Evolutionary conservation across 2,888 invertebrate species (phyloP), one percentile per base, ranked within the genome.

Genomic region (Chloromyia formosa): DNA sequence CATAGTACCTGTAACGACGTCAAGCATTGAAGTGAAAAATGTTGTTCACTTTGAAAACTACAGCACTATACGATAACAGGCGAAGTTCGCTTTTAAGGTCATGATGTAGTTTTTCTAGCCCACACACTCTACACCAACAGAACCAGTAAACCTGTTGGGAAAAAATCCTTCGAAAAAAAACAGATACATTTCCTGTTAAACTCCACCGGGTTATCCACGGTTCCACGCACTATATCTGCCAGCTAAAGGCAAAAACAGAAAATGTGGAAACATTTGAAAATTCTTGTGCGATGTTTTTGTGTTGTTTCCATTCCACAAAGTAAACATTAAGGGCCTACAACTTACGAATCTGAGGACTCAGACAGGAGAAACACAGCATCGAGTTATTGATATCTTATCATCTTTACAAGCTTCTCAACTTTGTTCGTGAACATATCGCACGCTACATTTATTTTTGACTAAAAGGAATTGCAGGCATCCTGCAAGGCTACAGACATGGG

Each of bases 391-490:
- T 49, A 49, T 49, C 49, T n/a, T 49, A 49, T 49, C 49, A 49
- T 49, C 49, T n/a, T n/a, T 49, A 49, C 49, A 49, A 49, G 49
- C 3, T 49, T 49, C 49, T 49, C 49, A 49, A 49, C 49, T 49
- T 49, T 49, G 16, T 35, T n/a, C 12, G 49, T 49, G 49, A 49
- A 49, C 12, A 49, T 49, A 49, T n/a, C 16, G 3, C 49, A 49
- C 12, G 49, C 14, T 49, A 49, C 12, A n/a, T 49, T 49, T 49
- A 2, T 12, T 49, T 49, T n/a, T n/a, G 49, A 12, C 12, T 12
- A 49, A 49, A 49, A 3, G 49, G 49, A 49, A n/a, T 49, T 49
- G 49, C 3, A n/a, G 49, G 12, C 49, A n/a, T 49, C 49, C 49
- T 49, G 12, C 12, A 49, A 49, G 12, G 16, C 49, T 49, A n/a